phyloP scores from a whole-genome alignment of 2,888 invertebrate species.

The Cactoblastis cactorum region DNA sequence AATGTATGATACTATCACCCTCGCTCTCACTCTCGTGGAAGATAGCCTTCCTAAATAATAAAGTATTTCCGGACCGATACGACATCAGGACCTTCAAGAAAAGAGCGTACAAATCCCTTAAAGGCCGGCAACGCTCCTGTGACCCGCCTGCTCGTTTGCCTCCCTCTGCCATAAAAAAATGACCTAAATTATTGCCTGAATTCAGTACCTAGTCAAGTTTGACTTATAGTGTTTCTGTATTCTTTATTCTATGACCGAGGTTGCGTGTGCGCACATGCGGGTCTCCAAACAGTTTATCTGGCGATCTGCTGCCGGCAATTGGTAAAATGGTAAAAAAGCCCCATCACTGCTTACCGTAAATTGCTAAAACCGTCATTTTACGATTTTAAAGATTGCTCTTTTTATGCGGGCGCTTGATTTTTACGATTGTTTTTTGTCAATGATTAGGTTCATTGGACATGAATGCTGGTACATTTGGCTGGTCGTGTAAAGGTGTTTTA shows the following conservation, averaged over 20 bases:
- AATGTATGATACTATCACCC: too few species aligned
- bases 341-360: constrained; percentile 64
- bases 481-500: neutral
- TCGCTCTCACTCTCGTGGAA: too few species aligned
- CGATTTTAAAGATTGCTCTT: constrained; percentile 71
- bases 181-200: too few species aligned
- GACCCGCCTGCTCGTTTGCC: too few species aligned
- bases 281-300: constrained; percentile 56
- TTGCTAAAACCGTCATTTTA: constrained; percentile 72
- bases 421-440: constrained; percentile 42
- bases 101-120: too few species aligned
- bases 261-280: constrained; percentile 76
- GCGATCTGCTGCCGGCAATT: constrained; percentile 56
- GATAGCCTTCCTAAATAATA: too few species aligned
- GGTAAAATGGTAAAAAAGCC: constrained; percentile 73
- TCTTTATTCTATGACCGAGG: constrained; percentile 36
- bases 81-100: too few species aligned
- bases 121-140: too few species aligned
- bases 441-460: constrained; percentile 27
- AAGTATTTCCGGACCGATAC: too few species aligned
- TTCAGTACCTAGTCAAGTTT: too few species aligned
- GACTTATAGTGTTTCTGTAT: neutral
- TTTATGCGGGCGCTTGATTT: constrained; percentile 66
- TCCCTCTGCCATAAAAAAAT: too few species aligned
- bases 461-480: constrained; percentile 10